Evolutionary conservation across 2,113 vertebrate species (phyloP).

Genomic region (Megalops atlanticus): DNA sequence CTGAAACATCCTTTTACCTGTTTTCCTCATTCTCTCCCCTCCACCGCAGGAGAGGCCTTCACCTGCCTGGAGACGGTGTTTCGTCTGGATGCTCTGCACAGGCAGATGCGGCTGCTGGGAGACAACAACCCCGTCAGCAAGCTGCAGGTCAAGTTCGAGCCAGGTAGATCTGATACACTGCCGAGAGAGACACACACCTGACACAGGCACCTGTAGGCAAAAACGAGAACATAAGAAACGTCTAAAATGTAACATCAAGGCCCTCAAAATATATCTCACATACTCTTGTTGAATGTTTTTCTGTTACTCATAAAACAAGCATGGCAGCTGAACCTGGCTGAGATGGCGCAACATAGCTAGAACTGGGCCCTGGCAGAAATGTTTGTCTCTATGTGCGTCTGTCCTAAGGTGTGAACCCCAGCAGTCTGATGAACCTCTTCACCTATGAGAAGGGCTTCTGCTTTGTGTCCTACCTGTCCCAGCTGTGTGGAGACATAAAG

Average conservation of each 20-base stretch:
- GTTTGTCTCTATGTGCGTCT: conserved; percentile 6
- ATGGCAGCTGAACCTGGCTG: neutral
- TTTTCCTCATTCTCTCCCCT: neutral
- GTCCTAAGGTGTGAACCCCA: conserved; percentile 88
- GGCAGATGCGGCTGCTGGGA: conserved; percentile 92
- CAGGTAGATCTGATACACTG: conserved; percentile 71
- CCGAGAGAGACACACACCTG: no score
- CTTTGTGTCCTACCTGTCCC: conserved; percentile 91
- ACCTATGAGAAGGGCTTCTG: conserved; percentile 98
- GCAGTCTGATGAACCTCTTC: conserved; percentile 96
- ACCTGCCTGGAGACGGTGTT: conserved; percentile 93
- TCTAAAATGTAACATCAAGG: neutral
- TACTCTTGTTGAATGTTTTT: neutral
- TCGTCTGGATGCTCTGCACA: conserved; percentile 90
- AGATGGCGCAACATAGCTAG: neutral
- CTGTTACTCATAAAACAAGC: neutral
- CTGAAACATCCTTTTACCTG: neutral
- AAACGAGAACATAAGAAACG: neutral
- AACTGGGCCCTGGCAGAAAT: neutral
- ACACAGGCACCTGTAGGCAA: no score
- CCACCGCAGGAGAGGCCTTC: conserved; percentile 82
- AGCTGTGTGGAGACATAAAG: conserved; percentile 84
- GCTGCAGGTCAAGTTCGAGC: conserved; percentile 91
- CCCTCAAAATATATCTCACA: neutral
- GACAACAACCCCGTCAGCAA: conserved; percentile 93